Base-by-base conservation (phyloP, 2,888 invertebrate genomes). In the Ceraclea dissimilis region DNA sequence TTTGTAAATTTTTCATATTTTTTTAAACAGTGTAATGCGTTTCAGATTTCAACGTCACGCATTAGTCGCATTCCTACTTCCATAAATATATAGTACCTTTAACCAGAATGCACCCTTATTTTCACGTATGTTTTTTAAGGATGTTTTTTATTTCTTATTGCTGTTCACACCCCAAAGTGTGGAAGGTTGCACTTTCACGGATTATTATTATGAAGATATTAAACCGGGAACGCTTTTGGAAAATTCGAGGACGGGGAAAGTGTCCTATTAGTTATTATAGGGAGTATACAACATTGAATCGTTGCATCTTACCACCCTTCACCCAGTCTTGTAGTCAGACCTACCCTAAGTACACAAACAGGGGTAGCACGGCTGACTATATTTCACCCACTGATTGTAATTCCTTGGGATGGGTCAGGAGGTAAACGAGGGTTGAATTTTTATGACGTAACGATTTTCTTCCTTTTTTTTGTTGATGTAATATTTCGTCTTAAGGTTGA, bases 311-410 rank as follows among this genome's bases (percentile, higher is more conserved):
- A 39, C 39, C 39, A 39, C 39, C 39, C 60, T 58, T 54, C 49
- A 56, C 60, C 52, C 43, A 33, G 49, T 49, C 56, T 60, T 54
- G 47, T 8, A 43, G 49, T 52, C 54, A 50, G 55, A 58, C 58
- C 58, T 60, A 55, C 58, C 60, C 56, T 58, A 60, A 60, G 31
- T 52, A 46, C 46, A 52, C 51, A 26, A 26, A 34, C 34, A 6
- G 33, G 39, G 56, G 44, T 22, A 21, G 51, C 26, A 47, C 31
- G 21, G 18, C 31, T 47, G 52, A 49, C 52, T 4, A 39, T 39
- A 4, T 39, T 16, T n/a, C 39, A 13, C 39, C 39, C 39, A 13
- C 39, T 39, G n/a, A 13, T 26, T 26, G 39, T n/a, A 39, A 8
- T 39, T n/a, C 16, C 39, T 39, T 39, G 39, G 39, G 39, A 39